Evolutionary conservation across 2,113 vertebrate genomes (phyloP), one percentile per base, ranked within the genome.

Genomic region (Tauraco erythrolophus): DNA sequence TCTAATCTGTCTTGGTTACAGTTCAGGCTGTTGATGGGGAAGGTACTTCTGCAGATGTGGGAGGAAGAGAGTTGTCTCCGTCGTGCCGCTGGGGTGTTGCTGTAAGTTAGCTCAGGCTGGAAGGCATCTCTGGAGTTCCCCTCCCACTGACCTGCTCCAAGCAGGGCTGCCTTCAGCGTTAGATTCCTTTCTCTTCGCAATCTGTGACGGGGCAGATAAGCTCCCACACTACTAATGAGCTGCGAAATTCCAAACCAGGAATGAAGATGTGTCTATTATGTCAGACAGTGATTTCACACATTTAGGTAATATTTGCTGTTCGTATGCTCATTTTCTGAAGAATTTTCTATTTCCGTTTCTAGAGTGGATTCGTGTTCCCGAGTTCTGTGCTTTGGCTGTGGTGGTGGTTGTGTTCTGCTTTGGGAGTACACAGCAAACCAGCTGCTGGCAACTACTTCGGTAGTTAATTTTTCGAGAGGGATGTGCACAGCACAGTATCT

Each of bases 351-450:
- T 71, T 64, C 24, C 5, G 5, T 77, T 68, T 58, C 84, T 81
- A 51, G 58, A 31, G 31, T 51, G 14, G 35, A 19, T 37, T 43
- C 0, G 0, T 17, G 35, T 51, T 56, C 11, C 21, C 6, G 21
- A 11, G 57, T 50, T 30, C 16, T 51, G 45, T 60, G 35, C 45
- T 51, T 35, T 43, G 60, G 41, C 41, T 25, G 41, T 21, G 21
- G 7, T 45, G 51, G 14, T 28, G 31, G 35, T 39, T 46, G n/a
- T 74, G 3, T 57, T 43, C 25, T 56, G 43, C 21, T 51, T 35
- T 74, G 51, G 51, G 54, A 43, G 19, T 13, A 23, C 13, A 3
- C 17, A 14, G n/a, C 21, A 28, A 19, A 43, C 19, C 37, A 43
- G 4, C 21, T 31, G 37, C 37, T 51, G 58, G 10, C 56, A 30